phyloP scores from a whole-genome alignment of 2,113 vertebrate species.

The Corythornis vintsioides region DNA sequence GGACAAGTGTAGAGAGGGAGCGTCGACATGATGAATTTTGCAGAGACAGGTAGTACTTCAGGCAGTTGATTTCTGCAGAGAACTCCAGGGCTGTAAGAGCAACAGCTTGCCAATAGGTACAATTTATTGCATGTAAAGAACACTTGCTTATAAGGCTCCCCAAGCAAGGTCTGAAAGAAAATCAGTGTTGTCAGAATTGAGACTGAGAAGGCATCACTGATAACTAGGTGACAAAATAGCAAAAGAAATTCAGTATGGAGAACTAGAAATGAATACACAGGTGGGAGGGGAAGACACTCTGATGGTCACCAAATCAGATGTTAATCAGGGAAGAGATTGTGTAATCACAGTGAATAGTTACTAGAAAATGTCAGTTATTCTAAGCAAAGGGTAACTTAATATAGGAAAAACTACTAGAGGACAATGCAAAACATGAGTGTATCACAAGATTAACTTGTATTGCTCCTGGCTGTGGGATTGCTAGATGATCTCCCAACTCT shows the following conservation, averaged over 20 bases:
- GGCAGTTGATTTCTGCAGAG: neutral
- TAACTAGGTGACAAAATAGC: neutral
- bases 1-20: neutral
- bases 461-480: neutral
- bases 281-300: neutral
- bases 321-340: neutral
- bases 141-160: neutral
- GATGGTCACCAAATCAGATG: neutral
- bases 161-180: neutral
- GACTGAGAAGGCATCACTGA: neutral
- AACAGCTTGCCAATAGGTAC: neutral
- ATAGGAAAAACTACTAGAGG: neutral
- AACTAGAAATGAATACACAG: neutral
- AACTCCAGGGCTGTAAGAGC: neutral
- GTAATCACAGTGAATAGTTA: neutral
- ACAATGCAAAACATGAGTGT: neutral
- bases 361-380: neutral
- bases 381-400: neutral
- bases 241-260: neutral
- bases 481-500: neutral
- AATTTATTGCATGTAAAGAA: neutral
- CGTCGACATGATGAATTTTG: neutral
- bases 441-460: neutral
- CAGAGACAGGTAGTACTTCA: neutral
- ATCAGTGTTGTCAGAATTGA: neutral